Conservation (phyloP, 2,797 vertebrate species). For the Mormyrops attenuatus region DNA sequence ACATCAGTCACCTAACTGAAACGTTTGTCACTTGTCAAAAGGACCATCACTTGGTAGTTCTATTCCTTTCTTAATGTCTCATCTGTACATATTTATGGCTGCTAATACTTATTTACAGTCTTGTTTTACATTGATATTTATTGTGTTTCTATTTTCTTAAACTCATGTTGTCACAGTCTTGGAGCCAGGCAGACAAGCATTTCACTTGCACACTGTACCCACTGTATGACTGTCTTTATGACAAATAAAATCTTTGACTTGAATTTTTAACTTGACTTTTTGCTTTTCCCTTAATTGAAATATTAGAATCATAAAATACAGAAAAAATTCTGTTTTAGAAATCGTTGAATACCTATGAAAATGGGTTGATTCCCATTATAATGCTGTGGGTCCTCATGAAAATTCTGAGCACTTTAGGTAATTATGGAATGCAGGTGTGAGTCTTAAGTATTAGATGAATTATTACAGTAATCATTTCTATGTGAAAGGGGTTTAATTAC, state of each 20-base stretch:
- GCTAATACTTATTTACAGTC: neutral
- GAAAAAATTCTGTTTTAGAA: constrained; percentile 1
- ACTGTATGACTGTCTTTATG: neutral
- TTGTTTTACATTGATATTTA: neutral
- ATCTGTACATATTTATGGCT: neutral
- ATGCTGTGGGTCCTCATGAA: neutral
- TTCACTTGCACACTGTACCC: neutral
- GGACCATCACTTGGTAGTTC: neutral
- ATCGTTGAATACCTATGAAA: constrained; percentile 23
- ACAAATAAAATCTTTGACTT: neutral
- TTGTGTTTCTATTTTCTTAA: neutral
- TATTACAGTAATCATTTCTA: neutral
- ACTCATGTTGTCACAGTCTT: neutral
- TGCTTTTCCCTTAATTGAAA: constrained; percentile 19
- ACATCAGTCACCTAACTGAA: constrained; percentile 1
- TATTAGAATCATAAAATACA: neutral
- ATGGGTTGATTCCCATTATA: constrained; percentile 18
- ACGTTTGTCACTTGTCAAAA: neutral
- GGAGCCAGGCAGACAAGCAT: neutral
- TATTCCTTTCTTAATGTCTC: constrained; percentile 2
- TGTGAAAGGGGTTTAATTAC: constrained; percentile 31
- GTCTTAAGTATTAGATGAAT: constrained; percentile 24
- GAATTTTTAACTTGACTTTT: neutral
- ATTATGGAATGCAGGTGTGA: neutral
- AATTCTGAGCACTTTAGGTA: constrained; percentile 7